Percentiles rank a stretch among this genome's conserved stretches.
Evolutionary conservation across 2,888 invertebrate genomes (phyloP).

Genomic region (Caenorhabditis angaria): DNA sequence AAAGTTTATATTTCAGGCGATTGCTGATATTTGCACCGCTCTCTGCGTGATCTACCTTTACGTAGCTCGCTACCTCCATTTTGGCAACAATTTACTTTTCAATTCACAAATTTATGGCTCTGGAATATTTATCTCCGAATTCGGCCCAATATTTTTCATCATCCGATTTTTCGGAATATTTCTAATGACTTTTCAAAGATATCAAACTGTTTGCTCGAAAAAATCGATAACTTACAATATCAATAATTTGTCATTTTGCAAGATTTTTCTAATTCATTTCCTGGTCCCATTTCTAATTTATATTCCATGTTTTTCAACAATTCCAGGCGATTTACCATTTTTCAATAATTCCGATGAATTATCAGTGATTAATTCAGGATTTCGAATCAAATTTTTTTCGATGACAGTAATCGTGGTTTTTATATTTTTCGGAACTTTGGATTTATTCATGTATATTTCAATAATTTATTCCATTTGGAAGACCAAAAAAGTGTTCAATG

Average conservation of each 20-base stretch:
- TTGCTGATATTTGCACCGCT: background rate
- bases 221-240: background rate
- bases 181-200: constrained; percentile 7
- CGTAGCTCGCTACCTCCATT: background rate
- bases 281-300: background rate
- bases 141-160: constrained; percentile 28
- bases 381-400: too few species aligned
- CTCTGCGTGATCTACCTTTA: background rate
- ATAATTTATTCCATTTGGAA: too few species aligned
- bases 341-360: too few species aligned
- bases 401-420: too few species aligned
- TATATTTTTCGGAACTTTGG: too few species aligned
- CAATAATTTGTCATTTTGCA: background rate
- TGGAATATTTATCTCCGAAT: background rate
- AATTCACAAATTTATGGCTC: background rate
- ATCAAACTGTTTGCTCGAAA: background rate
- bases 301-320: background rate
- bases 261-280: background rate
- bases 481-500: too few species aligned
- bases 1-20: background rate
- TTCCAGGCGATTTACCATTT: background rate
- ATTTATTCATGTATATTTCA: too few species aligned
- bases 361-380: too few species aligned
- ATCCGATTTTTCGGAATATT: constrained; percentile 14
- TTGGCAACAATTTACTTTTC: background rate